Percentiles rank a stretch among this genome's conserved stretches.
phyloP scores from a whole-genome alignment of 2,888 invertebrate genomes.

The Agrochola lota region DNA sequence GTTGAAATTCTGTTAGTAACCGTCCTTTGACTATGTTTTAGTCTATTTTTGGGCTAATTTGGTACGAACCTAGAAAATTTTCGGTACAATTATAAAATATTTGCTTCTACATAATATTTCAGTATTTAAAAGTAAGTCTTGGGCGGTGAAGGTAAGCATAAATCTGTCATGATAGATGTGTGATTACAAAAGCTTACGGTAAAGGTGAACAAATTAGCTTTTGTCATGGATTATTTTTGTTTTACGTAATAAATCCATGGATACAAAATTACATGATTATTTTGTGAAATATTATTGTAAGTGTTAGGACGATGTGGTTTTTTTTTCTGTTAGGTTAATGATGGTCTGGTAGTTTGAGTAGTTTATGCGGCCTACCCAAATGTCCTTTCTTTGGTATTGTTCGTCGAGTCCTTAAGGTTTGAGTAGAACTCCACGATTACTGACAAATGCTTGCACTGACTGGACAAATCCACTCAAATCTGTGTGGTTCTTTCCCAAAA shows the following conservation, averaged over 20 bases:
- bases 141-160: background rate
- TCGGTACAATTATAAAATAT: background rate
- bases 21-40: background rate
- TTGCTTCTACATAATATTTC: background rate
- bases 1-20: slow-evolving; percentile 8
- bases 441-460: too few relatives aligned
- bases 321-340: too few relatives aligned
- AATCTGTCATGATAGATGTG: background rate
- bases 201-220: background rate
- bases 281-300: too few relatives aligned
- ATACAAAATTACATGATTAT: background rate
- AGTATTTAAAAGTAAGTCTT: background rate
- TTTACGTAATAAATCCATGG: background rate
- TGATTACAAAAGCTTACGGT: background rate
- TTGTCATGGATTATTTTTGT: background rate
- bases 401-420: too few relatives aligned
- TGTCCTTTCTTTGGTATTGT: too few relatives aligned
- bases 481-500: too few relatives aligned
- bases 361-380: too few relatives aligned
- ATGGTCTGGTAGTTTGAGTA: too few relatives aligned
- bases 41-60: background rate
- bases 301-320: too few relatives aligned
- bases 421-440: too few relatives aligned
- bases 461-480: too few relatives aligned
- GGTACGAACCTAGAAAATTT: background rate